These are phyloP conservation scores for Uloborus plumipes DNA, from an alignment of 2,888 invertebrate genomes.

Conservation along the genomic window DNA sequence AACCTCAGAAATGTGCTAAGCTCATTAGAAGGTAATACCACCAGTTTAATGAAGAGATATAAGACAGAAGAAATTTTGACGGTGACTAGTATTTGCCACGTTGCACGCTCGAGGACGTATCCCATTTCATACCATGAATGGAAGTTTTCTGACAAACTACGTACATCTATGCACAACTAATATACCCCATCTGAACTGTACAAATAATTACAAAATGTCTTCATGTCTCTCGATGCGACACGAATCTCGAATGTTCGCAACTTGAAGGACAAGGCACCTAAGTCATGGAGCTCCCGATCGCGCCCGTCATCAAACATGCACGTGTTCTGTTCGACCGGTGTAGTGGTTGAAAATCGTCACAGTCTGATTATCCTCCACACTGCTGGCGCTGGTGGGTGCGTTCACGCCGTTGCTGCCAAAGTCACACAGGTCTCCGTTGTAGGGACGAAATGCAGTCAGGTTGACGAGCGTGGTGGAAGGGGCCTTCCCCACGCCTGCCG, in stretches of 20 bases:
- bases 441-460: slow-evolving; percentile 63
- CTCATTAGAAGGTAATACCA: slow-evolving; percentile 62
- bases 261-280: slow-evolving; percentile 15
- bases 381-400: slow-evolving; percentile 7
- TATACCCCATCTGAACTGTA: slow-evolving; percentile 47
- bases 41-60: slow-evolving; percentile 54
- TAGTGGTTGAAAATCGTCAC: slow-evolving; percentile 43
- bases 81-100: slow-evolving; percentile 61
- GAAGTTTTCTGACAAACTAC: slow-evolving; percentile 9
- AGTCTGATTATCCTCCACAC: slow-evolving; percentile 41
- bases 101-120: neutral
- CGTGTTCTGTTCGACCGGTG: slow-evolving; percentile 38
- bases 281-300: slow-evolving; percentile 6
- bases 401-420: slow-evolving; percentile 53
- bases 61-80: slow-evolving; percentile 45
- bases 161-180: slow-evolving; percentile 14
- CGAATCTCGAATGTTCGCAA: slow-evolving; percentile 5
- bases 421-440: slow-evolving; percentile 47
- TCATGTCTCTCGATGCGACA: neutral
- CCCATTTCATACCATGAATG: neutral
- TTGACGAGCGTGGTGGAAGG: slow-evolving; percentile 64
- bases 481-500: slow-evolving; percentile 34
- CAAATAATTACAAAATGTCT: slow-evolving; percentile 53
- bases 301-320: slow-evolving; percentile 26
- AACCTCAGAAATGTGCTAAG: slow-evolving; percentile 62